These are phyloP conservation scores for Aptenodytes patagonicus DNA, from an alignment of 2,113 vertebrate genomes.

Conservation along the genomic window DNA sequence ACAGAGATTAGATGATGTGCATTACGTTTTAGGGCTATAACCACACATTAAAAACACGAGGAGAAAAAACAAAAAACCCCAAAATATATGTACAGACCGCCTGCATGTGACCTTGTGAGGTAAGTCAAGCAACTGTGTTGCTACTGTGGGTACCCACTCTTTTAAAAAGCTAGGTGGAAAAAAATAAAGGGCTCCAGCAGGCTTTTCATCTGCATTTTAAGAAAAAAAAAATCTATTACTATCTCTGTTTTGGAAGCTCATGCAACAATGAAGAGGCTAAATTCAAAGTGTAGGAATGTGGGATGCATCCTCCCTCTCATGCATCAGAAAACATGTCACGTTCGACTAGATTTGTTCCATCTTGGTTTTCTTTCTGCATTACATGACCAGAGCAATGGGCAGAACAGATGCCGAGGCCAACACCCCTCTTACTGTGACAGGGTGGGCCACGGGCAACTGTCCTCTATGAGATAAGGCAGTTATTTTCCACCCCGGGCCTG, in stretches of 20 bases:
- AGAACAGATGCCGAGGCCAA: not conserved
- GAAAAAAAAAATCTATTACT: not conserved
- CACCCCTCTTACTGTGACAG: not conserved
- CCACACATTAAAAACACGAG: not conserved
- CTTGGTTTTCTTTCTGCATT: not conserved
- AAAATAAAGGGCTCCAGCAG: not conserved
- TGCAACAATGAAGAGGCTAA: not conserved
- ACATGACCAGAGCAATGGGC: not conserved
- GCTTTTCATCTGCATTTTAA: not conserved
- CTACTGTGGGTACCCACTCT: not conserved
- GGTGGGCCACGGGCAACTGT: not conserved
- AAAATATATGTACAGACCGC: accelerated
- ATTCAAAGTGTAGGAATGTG: not conserved
- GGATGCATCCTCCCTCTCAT: not conserved
- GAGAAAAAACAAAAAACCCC: not conserved
- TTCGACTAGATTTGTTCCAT: not conserved
- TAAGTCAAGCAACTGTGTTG: not conserved
- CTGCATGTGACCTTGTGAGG: not conserved
- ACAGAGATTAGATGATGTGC: not conserved
- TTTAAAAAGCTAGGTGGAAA: not conserved
- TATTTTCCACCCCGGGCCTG: not conserved
- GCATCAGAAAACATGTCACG: not conserved
- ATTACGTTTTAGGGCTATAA: not conserved
- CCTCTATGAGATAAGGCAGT: not conserved
- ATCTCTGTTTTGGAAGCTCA: not conserved